Evolutionary conservation across 1,140 invertebrate genomes (phyloP), one percentile per base, ranked within the genome.

Genomic region (Carposina sasakii): DNA sequence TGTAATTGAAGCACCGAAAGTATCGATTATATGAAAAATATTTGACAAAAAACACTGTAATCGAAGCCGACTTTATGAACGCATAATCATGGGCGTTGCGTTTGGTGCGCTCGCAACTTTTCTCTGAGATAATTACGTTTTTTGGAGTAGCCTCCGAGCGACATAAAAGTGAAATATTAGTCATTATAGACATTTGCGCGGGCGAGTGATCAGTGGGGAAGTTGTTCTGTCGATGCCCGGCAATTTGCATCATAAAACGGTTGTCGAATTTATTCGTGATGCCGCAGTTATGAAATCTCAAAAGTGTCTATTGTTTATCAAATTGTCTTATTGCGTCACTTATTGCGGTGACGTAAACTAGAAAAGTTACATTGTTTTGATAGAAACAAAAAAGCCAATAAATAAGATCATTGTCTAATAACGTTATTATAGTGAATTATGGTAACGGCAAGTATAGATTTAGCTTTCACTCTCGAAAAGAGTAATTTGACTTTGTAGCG

Each of bases 21-120:
- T 49, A 59, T 50, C 58, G 56, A 64, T 61, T 55, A 60, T 52
- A 21, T 57, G 42, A 43, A 42, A 49, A 57, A 55, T 56, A 54
- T 60, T 60, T 49, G 54, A 55, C 46, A 65, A 60, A 39, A 60
- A 60, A 56, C 48, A 51, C 55, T 55, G 51, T 48, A 19, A 39
- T 28, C 24, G 33, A 69, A 52, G 8, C 33, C 31, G 53, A 59
- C 47, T 69, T 71, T 63, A 67, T 51, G 60, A 55, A 39, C 54
- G 31, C 48, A 56, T 67, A 67, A 69, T 68, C 48, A 65, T 50
- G 53, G n/a, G n/a, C n/a, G n/a, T n/a, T n/a, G n/a, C n/a, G 52
- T 41, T 40, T 45, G 45, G 30, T 40, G 50, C 31, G 43, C 48
- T 58, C 17, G 57, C 51, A 56, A 57, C 57, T 65, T 65, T 65